A percentile compares a stretch with the other conserved stretches of the same genome.
Evolutionary conservation across 2,888 invertebrate species (phyloP).

Genomic region (Dicycla oo): DNA sequence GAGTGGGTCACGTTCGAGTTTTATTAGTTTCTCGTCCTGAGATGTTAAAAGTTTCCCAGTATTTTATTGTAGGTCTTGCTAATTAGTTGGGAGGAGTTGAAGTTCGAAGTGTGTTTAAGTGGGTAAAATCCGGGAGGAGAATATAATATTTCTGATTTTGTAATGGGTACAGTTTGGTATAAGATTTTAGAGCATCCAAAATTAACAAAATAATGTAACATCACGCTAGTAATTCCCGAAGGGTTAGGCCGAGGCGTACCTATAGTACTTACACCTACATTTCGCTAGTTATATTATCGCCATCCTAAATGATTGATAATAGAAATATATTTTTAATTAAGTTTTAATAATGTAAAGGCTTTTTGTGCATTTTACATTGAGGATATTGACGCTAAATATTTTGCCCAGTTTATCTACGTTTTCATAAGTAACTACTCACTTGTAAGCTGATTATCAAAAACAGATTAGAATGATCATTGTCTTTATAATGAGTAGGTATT

Average conservation of each 20-base stretch:
- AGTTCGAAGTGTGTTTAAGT: constrained; percentile 19
- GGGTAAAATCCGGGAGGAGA: neutral
- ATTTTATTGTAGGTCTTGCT: constrained; percentile 54
- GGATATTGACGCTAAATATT: too few species aligned
- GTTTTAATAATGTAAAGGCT: too few species aligned
- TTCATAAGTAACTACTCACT: too few species aligned
- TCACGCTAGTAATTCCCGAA: too few species aligned
- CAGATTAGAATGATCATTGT: neutral
- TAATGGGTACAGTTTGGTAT: neutral
- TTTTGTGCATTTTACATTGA: too few species aligned
- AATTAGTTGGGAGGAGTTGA: constrained; percentile 42
- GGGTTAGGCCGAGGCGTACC: too few species aligned
- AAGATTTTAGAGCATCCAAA: neutral
- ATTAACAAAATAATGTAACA: neutral
- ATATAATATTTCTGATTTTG: constrained; percentile 15
- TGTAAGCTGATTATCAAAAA: neutral
- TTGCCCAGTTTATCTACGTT: neutral
- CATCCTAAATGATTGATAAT: too few species aligned
- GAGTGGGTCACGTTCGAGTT: constrained; percentile 75
- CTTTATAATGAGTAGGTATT: neutral
- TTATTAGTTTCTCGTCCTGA: constrained; percentile 73
- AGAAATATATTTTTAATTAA: too few species aligned
- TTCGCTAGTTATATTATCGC: too few species aligned
- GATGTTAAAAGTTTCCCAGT: constrained; percentile 61
- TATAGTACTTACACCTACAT: too few species aligned